Conservation (phyloP, 2,888 invertebrate genomes). For the Heliconius cydno region DNA sequence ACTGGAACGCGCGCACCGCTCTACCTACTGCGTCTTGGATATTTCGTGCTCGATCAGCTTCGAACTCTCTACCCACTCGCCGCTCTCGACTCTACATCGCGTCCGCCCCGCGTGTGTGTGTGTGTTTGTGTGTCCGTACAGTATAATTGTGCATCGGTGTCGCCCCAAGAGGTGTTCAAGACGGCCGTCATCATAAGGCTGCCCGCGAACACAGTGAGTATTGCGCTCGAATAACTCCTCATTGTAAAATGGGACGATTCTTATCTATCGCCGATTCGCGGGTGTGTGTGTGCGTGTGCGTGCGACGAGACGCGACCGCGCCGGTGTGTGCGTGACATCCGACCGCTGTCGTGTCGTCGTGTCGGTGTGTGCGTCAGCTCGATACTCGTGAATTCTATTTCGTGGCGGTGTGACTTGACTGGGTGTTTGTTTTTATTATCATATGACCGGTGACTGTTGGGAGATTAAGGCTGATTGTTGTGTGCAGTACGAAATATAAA, state of each 20-base stretch:
- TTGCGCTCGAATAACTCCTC: constrained; percentile 75
- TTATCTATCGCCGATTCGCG: constrained; percentile 73
- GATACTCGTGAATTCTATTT: constrained; percentile 80
- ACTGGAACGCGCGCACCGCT: constrained; percentile 83
- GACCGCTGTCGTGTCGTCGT: constrained; percentile 71
- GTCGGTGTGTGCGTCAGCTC: constrained; percentile 68
- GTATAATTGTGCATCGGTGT: constrained; percentile 68
- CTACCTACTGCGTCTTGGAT: constrained; percentile 53
- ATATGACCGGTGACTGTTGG: constrained; percentile 75
- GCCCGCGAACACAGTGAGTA: constrained; percentile 82
- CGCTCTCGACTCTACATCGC: constrained; percentile 52
- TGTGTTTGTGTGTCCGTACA: constrained; percentile 67
- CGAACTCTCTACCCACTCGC: constrained; percentile 59
- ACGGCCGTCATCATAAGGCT: constrained; percentile 83
- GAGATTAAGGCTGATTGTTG: constrained; percentile 47
- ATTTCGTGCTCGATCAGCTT: constrained; percentile 55
- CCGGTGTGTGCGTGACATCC: constrained; percentile 74
- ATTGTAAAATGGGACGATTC: constrained; percentile 83
- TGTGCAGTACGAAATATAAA: constrained; percentile 5
- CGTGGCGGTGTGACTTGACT: constrained; percentile 76
- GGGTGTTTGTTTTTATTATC: constrained; percentile 83
- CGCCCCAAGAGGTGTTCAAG: constrained; percentile 74
- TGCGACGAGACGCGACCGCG: constrained; percentile 56
- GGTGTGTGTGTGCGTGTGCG: constrained; percentile 59
- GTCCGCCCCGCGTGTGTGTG: constrained; percentile 51